Conservation (phyloP, 1,140 invertebrate species). For the Lucilia sericata region DNA sequence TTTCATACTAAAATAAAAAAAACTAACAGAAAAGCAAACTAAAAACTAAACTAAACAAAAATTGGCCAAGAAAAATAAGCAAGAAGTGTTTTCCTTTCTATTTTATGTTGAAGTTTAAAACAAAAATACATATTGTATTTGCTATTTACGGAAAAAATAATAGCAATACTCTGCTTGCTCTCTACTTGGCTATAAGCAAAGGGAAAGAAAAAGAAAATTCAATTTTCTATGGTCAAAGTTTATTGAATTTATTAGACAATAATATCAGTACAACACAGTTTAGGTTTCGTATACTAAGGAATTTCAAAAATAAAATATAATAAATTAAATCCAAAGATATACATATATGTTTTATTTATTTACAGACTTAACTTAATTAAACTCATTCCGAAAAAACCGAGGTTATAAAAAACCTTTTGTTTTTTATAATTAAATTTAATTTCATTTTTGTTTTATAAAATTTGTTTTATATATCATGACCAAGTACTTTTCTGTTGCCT, state of each 20-base stretch:
- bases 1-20: too few species aligned
- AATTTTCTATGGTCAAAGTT: constrained; percentile 34
- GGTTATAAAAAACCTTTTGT: too few species aligned
- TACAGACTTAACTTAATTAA: constrained; percentile 12
- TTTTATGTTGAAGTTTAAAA: not conserved
- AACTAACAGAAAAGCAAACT: not conserved
- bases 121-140: not conserved
- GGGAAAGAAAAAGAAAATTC: constrained; percentile 16
- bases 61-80: constrained; percentile 2
- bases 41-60: not conserved
- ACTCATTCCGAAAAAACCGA: too few species aligned
- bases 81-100: constrained; percentile 8
- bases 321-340: not conserved
- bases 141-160: not conserved
- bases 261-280: not conserved
- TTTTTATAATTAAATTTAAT: not conserved
- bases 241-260: constrained; percentile 38
- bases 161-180: not conserved
- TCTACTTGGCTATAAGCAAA: not conserved
- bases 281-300: not conserved
- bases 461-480: not conserved
- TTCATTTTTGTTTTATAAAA: not conserved
- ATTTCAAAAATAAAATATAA: not conserved
- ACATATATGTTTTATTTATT: not conserved
- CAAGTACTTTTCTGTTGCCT: not conserved